A percentile compares a stretch with the other conserved stretches of the same genome.
Conservation (phyloP, 2,113 vertebrate genomes). For the Crotalus viridis region DNA sequence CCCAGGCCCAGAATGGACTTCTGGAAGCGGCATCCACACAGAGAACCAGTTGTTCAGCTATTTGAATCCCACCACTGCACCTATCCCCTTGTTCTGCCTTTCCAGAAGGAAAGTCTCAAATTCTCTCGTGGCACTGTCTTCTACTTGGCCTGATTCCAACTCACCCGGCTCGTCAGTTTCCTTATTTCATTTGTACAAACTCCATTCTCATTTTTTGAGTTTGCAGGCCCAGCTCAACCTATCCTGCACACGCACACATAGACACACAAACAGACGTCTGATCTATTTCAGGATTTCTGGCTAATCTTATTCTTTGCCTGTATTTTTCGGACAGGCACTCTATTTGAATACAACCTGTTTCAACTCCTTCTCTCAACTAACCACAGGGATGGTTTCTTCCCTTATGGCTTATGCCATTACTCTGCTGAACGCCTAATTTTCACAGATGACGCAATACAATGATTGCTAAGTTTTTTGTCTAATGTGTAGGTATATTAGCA, state of each 20-base stretch:
- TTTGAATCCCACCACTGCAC: no score
- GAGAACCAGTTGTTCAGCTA: no score
- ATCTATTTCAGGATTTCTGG: background rate
- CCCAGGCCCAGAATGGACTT: no score
- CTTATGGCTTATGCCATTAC: background rate
- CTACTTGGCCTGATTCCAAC: background rate
- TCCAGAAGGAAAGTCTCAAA: background rate
- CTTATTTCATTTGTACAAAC: background rate
- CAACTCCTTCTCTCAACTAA: background rate
- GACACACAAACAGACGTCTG: background rate
- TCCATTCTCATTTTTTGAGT: background rate
- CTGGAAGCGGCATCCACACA: no score
- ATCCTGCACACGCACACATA: background rate
- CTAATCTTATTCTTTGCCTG: background rate
- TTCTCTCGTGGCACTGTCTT: background rate
- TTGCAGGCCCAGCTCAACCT: background rate
- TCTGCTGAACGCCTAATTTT: background rate
- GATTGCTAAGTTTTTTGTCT: background rate
- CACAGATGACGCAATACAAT: background rate
- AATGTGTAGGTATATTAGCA: background rate
- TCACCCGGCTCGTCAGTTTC: background rate
- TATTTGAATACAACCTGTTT: background rate
- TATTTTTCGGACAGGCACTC: background rate
- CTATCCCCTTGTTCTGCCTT: background rate
- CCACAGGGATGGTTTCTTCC: no score